These are phyloP conservation scores for Drosophila yakuba DNA, from an alignment of 1,140 invertebrate species.

Conservation along the genomic window DNA sequence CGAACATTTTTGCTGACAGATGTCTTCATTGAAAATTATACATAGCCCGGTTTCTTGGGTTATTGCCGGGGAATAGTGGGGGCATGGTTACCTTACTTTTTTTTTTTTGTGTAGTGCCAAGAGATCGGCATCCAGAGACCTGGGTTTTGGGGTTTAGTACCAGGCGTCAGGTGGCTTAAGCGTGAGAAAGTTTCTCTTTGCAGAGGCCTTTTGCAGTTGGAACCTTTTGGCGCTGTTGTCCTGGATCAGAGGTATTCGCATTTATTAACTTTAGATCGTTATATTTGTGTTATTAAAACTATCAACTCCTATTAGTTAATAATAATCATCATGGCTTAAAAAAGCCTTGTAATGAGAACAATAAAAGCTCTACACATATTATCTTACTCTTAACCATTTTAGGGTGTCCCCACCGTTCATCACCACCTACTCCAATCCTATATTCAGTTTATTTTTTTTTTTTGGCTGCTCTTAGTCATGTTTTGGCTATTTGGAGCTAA, in stretches of 20 bases:
- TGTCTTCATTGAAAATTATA: constrained; percentile 84
- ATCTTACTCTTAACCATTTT: not conserved
- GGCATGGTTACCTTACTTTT: constrained; percentile 2
- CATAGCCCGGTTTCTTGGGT: constrained; percentile 24
- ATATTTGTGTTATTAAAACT: no score
- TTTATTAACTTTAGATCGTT: not conserved
- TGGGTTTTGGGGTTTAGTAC: constrained; percentile 23
- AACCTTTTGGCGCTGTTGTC: not conserved
- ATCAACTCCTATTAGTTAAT: no score
- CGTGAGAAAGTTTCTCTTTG: constrained; percentile 75
- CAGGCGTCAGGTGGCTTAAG: constrained; percentile 71
- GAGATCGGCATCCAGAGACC: constrained; percentile 10
- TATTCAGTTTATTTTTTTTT: not conserved
- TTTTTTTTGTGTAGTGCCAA: constrained; percentile 11
- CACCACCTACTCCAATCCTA: constrained; percentile 2
- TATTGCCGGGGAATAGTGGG: not conserved
- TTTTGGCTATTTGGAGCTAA: constrained; percentile 71
- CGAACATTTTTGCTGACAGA: constrained; percentile 83
- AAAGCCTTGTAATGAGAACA: no score
- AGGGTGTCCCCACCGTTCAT: constrained; percentile 19
- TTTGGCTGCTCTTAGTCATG: constrained; percentile 65
- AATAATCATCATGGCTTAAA: no score
- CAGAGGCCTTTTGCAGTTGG: constrained; percentile 4
- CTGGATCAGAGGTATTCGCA: not conserved
- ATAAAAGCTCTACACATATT: no score